Percentiles rank a stretch among this genome's conserved stretches.
Conservation (phyloP, 2,888 invertebrate species). For the Eulithis prunata region DNA sequence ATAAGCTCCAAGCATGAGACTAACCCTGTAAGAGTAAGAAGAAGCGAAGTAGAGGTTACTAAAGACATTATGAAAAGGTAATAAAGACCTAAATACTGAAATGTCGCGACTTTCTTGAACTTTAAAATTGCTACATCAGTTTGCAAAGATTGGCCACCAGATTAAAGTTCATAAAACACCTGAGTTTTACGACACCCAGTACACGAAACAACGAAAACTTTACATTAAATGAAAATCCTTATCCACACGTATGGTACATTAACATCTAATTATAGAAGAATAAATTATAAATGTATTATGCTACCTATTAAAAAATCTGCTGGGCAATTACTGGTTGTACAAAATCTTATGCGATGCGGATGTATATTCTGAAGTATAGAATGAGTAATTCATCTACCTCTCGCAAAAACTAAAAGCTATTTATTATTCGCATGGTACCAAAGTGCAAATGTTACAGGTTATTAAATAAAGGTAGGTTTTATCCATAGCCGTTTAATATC, state of each 20-base stretch:
- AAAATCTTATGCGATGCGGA: not conserved
- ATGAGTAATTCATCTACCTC: not conserved
- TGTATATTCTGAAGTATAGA: not conserved
- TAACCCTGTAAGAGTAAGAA: too few species aligned
- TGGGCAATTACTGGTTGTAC: not conserved
- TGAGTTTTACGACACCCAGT: conserved; percentile 3
- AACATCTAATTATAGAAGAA: too few species aligned
- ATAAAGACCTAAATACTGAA: not conserved
- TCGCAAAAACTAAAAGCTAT: not conserved
- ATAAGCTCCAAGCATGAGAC: too few species aligned
- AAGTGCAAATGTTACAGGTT: conserved; percentile 2
- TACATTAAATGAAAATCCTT: not conserved
- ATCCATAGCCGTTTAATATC: too few species aligned
- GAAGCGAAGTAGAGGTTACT: too few species aligned
- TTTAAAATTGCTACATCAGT: conserved; percentile 5
- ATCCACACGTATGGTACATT: too few species aligned
- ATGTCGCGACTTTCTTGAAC: conserved; percentile 6
- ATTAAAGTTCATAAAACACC: conserved; percentile 9
- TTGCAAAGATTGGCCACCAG: conserved; percentile 4
- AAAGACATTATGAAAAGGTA: not conserved
- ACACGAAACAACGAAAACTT: conserved; percentile 3
- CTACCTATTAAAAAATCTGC: not conserved
- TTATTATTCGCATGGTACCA: not conserved
- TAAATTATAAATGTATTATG: not conserved
- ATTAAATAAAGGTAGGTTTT: not conserved